These are phyloP conservation scores for Agrotis clavis DNA, from an alignment of 2,888 invertebrate species.

Conservation along the genomic window DNA sequence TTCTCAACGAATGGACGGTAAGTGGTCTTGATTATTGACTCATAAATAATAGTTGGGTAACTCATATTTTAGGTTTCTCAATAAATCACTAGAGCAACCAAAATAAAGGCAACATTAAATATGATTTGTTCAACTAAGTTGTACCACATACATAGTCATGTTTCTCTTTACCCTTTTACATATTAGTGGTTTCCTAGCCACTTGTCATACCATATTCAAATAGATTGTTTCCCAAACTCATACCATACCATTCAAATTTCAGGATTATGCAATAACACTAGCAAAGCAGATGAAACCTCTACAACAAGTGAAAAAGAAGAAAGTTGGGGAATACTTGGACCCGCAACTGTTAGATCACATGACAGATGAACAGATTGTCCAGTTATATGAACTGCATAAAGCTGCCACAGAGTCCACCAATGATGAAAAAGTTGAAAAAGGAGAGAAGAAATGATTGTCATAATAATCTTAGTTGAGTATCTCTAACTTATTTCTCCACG, in stretches of 20 bases:
- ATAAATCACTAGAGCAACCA: not conserved
- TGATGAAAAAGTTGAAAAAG: constrained; percentile 24
- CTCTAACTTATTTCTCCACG: constrained; percentile 4
- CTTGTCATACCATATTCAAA: not conserved
- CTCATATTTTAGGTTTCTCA: not conserved
- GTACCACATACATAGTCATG: no score
- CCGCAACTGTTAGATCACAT: constrained; percentile 93
- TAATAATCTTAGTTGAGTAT: constrained; percentile 10
- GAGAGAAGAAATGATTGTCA: constrained; percentile 41
- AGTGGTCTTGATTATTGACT: constrained; percentile 64
- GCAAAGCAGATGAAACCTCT: constrained; percentile 94
- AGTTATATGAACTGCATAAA: constrained; percentile 95
- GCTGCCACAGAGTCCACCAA: constrained; percentile 85
- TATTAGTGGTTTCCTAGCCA: not conserved
- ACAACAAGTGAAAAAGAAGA: constrained; percentile 90
- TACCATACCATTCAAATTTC: constrained; percentile 68
- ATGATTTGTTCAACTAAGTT: no score
- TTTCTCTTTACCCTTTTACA: no score
- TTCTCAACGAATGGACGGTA: constrained; percentile 97
- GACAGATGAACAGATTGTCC: constrained; percentile 95
- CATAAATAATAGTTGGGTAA: not conserved
- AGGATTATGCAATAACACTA: constrained; percentile 95
- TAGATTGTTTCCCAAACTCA: not conserved
- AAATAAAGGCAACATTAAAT: no score
- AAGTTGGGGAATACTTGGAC: constrained; percentile 92